These are phyloP conservation scores for Agrochola litura DNA, from an alignment of 2,888 invertebrate genomes.

Conservation along the genomic window DNA sequence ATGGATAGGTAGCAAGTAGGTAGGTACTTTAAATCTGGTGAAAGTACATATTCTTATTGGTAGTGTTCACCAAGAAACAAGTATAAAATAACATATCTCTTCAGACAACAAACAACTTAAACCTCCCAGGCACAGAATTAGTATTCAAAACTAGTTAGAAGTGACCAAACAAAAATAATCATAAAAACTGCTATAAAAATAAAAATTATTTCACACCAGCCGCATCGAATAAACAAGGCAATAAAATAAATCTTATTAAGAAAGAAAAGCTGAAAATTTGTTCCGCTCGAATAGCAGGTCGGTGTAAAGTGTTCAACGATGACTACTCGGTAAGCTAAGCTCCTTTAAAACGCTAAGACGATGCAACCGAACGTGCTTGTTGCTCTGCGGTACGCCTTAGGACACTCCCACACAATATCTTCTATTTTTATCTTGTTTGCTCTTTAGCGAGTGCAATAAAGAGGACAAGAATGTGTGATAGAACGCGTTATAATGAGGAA, in stretches of 20 bases:
- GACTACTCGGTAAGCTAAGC: constrained; percentile 70
- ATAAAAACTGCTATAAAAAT: constrained; percentile 52
- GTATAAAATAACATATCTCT: background rate
- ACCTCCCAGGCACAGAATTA: constrained; percentile 2
- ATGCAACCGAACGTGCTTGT: constrained; percentile 72
- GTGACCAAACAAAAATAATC: constrained; percentile 38
- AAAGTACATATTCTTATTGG: background rate
- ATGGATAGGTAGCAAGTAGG: too few species aligned
- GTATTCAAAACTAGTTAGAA: constrained; percentile 42
- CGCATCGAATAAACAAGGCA: constrained; percentile 43
- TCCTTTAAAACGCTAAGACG: constrained; percentile 69
- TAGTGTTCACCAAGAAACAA: background rate
- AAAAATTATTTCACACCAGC: constrained; percentile 22
- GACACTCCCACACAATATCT: constrained; percentile 59
- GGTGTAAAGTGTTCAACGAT: constrained; percentile 65
- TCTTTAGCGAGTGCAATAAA: constrained; percentile 49
- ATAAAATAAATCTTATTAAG: constrained; percentile 52
- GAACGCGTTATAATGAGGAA: constrained; percentile 52
- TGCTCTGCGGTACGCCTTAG: constrained; percentile 67
- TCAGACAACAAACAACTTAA: background rate
- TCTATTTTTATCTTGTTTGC: constrained; percentile 62
- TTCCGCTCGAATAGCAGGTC: constrained; percentile 51
- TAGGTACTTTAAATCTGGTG: background rate
- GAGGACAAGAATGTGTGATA: constrained; percentile 47
- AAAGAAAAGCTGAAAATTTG: constrained; percentile 44